These are phyloP conservation scores for Scaptomyza flava DNA, from an alignment of 2,888 invertebrate genomes.

Conservation along the genomic window DNA sequence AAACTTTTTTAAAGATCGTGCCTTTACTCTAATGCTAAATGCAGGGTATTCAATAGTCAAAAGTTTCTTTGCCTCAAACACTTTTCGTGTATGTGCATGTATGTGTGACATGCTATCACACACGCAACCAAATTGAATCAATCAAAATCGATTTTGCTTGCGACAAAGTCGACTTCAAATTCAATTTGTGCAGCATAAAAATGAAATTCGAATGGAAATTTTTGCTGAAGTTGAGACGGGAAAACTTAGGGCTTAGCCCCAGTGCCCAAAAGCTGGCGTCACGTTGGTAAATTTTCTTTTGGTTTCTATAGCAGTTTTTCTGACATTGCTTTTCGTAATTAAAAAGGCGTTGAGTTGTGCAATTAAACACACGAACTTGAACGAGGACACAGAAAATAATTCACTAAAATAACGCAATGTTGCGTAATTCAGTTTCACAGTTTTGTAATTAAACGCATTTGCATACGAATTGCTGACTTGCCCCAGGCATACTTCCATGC, in stretches of 20 bases:
- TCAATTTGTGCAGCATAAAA: constrained; percentile 65
- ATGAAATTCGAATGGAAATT: constrained; percentile 38
- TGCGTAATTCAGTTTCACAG: constrained; percentile 80
- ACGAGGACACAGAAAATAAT: constrained; percentile 45
- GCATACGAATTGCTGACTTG: constrained; percentile 71
- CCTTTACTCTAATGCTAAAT: too few species aligned
- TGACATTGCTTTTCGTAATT: constrained; percentile 46
- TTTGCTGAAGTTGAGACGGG: constrained; percentile 6
- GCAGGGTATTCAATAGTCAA: not conserved
- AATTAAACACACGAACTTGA: constrained; percentile 76
- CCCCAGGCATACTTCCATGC: constrained; percentile 75
- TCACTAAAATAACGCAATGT: constrained; percentile 75
- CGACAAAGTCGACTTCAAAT: constrained; percentile 70
- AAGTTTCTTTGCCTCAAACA: not conserved
- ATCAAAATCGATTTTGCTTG: constrained; percentile 80
- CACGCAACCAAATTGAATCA: constrained; percentile 80
- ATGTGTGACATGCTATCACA: constrained; percentile 67
- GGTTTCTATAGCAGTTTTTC: not conserved
- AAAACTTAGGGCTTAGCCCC: not conserved
- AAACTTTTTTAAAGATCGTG: too few species aligned
- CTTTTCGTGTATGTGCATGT: not conserved
- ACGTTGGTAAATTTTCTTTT: constrained; percentile 23
- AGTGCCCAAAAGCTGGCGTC: constrained; percentile 43
- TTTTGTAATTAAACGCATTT: constrained; percentile 83
- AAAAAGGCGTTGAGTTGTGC: constrained; percentile 74